Evolutionary conservation across 2,113 vertebrate genomes (phyloP).

Genomic region (Tragulus kanchil): DNA sequence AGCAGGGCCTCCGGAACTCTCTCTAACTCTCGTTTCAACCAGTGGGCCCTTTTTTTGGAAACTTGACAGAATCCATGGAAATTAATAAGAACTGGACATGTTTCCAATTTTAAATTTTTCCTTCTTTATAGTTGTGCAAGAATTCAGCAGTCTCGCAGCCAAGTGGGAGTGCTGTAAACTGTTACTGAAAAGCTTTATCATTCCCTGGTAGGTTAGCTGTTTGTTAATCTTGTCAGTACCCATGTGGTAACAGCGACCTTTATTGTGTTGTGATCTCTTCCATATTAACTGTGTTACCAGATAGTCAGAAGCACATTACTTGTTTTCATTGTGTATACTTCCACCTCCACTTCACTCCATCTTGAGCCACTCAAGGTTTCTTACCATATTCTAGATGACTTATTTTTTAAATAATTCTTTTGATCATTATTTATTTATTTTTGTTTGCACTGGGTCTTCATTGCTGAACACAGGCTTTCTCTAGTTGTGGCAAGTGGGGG

Average conservation of each 20-base stretch:
- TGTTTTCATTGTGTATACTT: not conserved
- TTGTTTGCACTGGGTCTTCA: not conserved
- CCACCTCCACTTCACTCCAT: not conserved
- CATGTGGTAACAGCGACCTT: constrained; percentile 3
- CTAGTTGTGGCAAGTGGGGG: not conserved
- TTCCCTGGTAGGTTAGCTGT: not conserved
- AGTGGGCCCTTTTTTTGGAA: not conserved
- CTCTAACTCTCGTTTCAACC: not conserved
- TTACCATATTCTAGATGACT: not conserved
- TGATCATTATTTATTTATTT: not conserved
- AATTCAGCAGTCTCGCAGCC: not conserved
- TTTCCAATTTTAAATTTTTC: not conserved
- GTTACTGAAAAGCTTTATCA: constrained; percentile 21
- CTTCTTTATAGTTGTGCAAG: constrained; percentile 54
- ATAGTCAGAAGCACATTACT: not conserved
- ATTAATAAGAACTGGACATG: constrained; percentile 46
- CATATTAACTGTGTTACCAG: not conserved
- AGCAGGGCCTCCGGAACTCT: not conserved
- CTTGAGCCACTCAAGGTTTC: not conserved
- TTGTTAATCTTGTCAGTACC: constrained; percentile 1
- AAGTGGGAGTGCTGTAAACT: not conserved
- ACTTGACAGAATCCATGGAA: not conserved
- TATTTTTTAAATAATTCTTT: not conserved
- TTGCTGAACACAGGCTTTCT: not conserved
- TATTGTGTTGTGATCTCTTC: not conserved